Base-by-base conservation (phyloP, 2,888 invertebrate species). In the Euclidia mi region DNA sequence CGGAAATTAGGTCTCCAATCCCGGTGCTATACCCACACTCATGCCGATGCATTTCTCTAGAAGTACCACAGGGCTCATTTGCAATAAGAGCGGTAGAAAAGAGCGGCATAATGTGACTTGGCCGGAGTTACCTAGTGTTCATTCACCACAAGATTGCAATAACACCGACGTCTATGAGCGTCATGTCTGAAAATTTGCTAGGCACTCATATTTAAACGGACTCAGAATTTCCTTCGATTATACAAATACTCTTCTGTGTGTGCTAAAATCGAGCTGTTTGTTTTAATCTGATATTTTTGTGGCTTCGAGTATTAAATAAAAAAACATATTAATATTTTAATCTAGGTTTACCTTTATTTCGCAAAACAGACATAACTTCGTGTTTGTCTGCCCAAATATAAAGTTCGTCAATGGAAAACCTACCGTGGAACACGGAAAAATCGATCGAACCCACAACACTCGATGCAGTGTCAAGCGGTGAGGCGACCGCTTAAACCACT, bases 21-120 rank as follows among this genome's bases (percentile, higher is more conserved):
- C 56, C 45, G 46, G 45, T 46, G 42, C 63, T 51, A 65, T 67
- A 69, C 65, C 56, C 60, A 72, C 74, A 71, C 71, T 74, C 65
- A 65, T 59, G 53, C 61, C 59, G 64, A 67, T 59, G 71, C 69
- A 69, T 49, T 74, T 64, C 68, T 71, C 59, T 45, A 65, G 68
- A 72, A 73, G 76, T 65, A 58, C 63, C 72, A 67, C 75, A 56
- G 71, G 77, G 76, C 87, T 89, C 88, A 89, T 89, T 89, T 89
- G 88, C 87, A 89, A 84, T 88, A 82, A 87, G 80, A 79, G 76
- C 79, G 81, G 78, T 80, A 56, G 80, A 68, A 88, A 87, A 81
- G 86, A 84, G 79, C 53, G 57, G 65, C 75, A 76, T 86, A 84
- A 87, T 82, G 82, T 77, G 79, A 82, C 79, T 88, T 85, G 86